Evolutionary conservation across 2,888 invertebrate genomes (phyloP), one percentile per base, ranked within the genome.

Genomic region (Macropis europaea): DNA sequence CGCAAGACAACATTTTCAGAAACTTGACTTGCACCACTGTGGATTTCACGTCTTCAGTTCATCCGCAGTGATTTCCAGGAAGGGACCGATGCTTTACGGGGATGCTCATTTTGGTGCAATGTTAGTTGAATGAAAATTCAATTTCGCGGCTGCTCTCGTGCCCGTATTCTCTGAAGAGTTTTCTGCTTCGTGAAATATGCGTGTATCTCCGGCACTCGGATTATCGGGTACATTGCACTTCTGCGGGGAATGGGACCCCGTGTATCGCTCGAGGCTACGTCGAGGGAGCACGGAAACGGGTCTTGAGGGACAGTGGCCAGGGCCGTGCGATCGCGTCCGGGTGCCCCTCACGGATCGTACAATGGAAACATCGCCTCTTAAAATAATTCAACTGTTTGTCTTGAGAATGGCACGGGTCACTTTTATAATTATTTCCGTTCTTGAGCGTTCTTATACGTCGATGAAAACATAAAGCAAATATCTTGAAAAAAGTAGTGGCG

Each of bases 171-270:
- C 42, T 17, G 7, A n/a, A 5, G 34, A 53, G 36, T 43, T 60
- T 67, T 38, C 56, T 57, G 19, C 26, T 36, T 53, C 34, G 61
- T 60, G 64, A 67, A 52, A 57, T 52, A 57, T 53, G 53, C 57
- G 48, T 42, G 34, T 38, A 53, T 53, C 73, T 48, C 40, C 43
- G 50, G 38, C 56, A 52, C 61, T 40, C 45, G 67, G 63, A 74
- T 73, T 69, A 74, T 71, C 66, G 72, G 73, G 81, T 79, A 67
- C 81, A 56, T 83, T 84, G 84, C 79, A 79, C 79, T 79, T 82
- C 64, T 78, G 61, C 67, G 53, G 69, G 75, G 75, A 76, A 77
- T 76, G 77, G 72, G 54, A 75, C 68, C 69, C 71, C 64, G 69
- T 73, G 74, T 62, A 64, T 69, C 52, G 77, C 77, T 62, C 30